Conservation (phyloP, 1,140 invertebrate species). For the Papilio dardanus region DNA sequence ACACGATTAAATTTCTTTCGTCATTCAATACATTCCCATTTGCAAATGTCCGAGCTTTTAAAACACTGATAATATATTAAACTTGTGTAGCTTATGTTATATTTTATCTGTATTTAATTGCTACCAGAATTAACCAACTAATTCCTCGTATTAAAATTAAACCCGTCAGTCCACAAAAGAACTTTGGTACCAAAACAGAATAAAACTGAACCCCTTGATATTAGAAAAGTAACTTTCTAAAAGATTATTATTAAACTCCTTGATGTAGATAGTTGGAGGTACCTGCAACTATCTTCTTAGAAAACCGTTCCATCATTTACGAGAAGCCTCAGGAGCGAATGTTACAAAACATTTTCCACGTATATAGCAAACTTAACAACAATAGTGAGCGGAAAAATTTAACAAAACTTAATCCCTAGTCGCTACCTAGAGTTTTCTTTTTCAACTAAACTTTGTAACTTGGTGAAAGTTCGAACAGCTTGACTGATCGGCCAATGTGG, state of each 20-base stretch:
- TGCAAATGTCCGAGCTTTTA: neutral
- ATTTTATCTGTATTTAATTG: neutral
- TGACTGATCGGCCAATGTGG: conserved; percentile 22
- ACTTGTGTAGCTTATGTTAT: neutral
- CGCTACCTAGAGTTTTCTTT: conserved; percentile 5
- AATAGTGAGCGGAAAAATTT: conserved; percentile 5
- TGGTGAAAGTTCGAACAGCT: neutral
- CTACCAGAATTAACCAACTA: neutral
- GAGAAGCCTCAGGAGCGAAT: neutral
- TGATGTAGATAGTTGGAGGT: too few species aligned
- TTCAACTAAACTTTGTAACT: conserved; percentile 20
- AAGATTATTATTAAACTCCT: neutral
- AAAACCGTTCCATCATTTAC: neutral
- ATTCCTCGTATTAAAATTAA: too few species aligned
- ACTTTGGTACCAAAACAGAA: neutral
- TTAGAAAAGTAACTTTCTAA: neutral
- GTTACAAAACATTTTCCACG: neutral
- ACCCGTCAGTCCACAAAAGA: too few species aligned
- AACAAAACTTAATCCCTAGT: conserved; percentile 25
- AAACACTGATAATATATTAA: neutral
- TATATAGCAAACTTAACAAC: neutral
- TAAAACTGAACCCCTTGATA: neutral
- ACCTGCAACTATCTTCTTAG: neutral
- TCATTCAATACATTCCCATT: neutral
- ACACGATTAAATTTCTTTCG: neutral